Conservation (phyloP, 2,113 vertebrate species). For the Apaloderma vittatum region DNA sequence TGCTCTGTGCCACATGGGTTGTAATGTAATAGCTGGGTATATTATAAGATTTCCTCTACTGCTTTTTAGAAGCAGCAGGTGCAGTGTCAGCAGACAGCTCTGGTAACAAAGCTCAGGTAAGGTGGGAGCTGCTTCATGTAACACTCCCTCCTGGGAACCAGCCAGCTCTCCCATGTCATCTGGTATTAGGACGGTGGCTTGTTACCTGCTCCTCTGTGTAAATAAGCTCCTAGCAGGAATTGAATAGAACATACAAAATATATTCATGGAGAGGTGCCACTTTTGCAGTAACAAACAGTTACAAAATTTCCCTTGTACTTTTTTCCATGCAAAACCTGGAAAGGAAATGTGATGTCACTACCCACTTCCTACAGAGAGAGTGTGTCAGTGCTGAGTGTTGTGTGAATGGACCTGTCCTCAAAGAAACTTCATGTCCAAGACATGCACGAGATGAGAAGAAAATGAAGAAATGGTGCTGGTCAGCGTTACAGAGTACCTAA, state of each 20-base stretch:
- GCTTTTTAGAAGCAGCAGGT: conserved; percentile 60
- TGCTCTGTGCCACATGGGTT: conserved; percentile 47
- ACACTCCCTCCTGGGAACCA: background rate
- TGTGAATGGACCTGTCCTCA: rapidly evolving
- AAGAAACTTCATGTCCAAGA: background rate
- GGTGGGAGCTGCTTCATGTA: background rate
- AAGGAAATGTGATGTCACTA: background rate
- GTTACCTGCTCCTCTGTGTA: background rate
- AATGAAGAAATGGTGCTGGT: background rate
- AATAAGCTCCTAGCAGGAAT: background rate
- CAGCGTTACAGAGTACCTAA: background rate
- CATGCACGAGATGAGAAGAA: background rate
- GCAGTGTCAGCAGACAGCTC: conserved; percentile 37
- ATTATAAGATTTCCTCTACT: conserved; percentile 68
- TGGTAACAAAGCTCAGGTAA: conserved; percentile 52
- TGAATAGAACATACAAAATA: background rate
- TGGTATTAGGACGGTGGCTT: background rate
- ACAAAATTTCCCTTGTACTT: background rate
- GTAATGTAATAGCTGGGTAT: conserved; percentile 64
- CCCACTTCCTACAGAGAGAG: background rate
- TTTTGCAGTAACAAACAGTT: background rate
- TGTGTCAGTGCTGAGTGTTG: background rate
- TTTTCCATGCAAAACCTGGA: background rate
- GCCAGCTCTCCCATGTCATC: background rate
- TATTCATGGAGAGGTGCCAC: background rate